Evolutionary conservation across 2,113 vertebrate genomes (phyloP), one percentile per base, ranked within the genome.

Genomic region (Choloepus hoffmanni): DNA sequence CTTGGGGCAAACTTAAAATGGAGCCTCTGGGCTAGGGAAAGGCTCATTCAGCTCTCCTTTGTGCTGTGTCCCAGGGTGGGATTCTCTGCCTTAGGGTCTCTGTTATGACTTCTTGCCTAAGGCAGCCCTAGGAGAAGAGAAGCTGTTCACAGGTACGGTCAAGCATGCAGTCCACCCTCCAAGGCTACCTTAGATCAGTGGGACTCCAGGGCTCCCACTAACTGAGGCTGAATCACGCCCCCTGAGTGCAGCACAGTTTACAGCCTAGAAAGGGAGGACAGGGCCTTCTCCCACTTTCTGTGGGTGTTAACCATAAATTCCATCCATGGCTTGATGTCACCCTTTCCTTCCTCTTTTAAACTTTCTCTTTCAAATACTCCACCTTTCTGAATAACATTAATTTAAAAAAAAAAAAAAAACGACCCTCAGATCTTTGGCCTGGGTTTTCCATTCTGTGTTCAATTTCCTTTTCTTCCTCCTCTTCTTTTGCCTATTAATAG

Each of bases 261-360:
- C 2, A 85, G 19, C 16, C 45, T 60, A n/a, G 36, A 76, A 78
- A 23, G 15, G 12, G 3, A 53, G 26, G 4, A 14, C 0, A 30
- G 5, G 23, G 18, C 3, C 5, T 40, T 70, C 36, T 58, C 28
- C 62, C 3, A 40, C 13, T 2, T 60, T 45, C 43, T 53, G 3
- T 12, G 14, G 48, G 24, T 63, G 73, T 33, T n/a, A 88, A 84
- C 58, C 63, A 1, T 63, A 79, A 83, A 74, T 53, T 73, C 70
- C 90, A 74, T 40, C 45, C 36, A 43, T 6, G 26, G 45, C 21
- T 48, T 72, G 8, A 85, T 23, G 19, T 53, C 81, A 72, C 58
- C 43, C 58, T 87, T 91, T 63, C 33, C 70, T 70, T 86, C 68
- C 16, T 48, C 36, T 81, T 95, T 87, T 33, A 85, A 93, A 88